Conservation (phyloP, 2,888 invertebrate species). For the Myopa testacea region DNA sequence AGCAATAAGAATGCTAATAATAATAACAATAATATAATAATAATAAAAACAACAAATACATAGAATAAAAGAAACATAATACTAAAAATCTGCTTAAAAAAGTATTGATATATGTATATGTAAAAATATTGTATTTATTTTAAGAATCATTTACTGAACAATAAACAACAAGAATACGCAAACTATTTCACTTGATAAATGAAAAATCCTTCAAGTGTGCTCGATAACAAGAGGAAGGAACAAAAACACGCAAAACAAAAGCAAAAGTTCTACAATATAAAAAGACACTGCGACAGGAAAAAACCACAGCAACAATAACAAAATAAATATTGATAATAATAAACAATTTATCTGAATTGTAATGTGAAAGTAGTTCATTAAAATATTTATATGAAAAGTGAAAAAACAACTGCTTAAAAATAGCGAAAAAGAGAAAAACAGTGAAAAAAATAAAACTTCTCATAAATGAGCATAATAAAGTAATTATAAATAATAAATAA, state of each 20-base stretch:
- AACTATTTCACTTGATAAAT: slow-evolving; percentile 3
- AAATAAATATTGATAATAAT: neutral
- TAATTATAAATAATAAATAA: slow-evolving; percentile 1
- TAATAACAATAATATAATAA: neutral
- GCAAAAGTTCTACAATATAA: neutral
- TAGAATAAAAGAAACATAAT: neutral
- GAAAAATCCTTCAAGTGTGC: slow-evolving; percentile 6
- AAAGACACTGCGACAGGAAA: neutral
- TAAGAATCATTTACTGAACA: neutral
- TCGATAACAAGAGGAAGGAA: slow-evolving; percentile 4
- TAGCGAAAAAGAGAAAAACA: no score
- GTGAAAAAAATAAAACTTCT: no score
- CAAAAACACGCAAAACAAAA: slow-evolving; percentile 4
- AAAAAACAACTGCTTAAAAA: neutral
- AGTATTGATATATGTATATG: neutral
- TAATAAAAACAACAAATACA: neutral
- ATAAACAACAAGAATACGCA: neutral
- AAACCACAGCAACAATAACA: neutral
- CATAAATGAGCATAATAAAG: neutral
- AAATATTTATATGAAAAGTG: neutral
- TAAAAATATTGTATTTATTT: neutral
- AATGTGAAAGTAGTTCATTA: neutral
- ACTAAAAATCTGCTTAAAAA: neutral
- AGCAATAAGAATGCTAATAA: neutral
- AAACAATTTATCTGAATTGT: neutral